phyloP scores from a whole-genome alignment of 2,888 invertebrate species.

The Drosophila mettleri region DNA sequence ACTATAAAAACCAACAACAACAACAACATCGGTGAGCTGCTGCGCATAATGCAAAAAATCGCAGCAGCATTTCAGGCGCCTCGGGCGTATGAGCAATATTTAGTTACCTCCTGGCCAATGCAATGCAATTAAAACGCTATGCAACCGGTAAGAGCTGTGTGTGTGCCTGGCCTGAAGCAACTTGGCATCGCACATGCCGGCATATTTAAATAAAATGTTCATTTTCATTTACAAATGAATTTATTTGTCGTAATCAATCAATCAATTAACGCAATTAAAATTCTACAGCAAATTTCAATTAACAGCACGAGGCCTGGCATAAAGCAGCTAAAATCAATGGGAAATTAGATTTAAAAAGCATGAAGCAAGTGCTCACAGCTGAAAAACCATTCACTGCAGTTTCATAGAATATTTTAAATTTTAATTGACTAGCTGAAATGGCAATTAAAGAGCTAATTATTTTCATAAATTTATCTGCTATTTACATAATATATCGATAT shows the following conservation, averaged over 20 bases:
- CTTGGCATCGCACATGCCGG: neutral
- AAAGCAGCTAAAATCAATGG: neutral
- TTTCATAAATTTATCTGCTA: no score
- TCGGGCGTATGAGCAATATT: slow-evolving; percentile 27
- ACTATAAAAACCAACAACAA: slow-evolving; percentile 35
- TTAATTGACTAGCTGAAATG: no score
- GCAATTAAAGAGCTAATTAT: no score
- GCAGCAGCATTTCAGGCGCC: slow-evolving; percentile 52
- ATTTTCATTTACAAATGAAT: neutral
- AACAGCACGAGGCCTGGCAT: neutral
- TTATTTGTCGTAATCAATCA: slow-evolving; percentile 8
- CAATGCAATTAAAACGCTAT: slow-evolving; percentile 36
- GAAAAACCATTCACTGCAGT: no score
- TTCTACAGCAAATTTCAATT: slow-evolving; percentile 4
- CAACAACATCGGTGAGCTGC: slow-evolving; percentile 13
- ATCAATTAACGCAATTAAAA: slow-evolving; percentile 24
- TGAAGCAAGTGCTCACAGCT: neutral
- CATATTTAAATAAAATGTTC: slow-evolving; percentile 4
- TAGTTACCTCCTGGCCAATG: slow-evolving; percentile 28
- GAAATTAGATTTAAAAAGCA: neutral
- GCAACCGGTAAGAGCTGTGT: neutral
- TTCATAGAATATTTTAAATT: no score
- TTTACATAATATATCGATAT: no score
- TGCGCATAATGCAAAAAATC: slow-evolving; percentile 38
- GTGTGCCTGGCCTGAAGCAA: neutral